Evolutionary conservation across 1,140 invertebrate species (phyloP).

Genomic region (Orchesella cincta): DNA sequence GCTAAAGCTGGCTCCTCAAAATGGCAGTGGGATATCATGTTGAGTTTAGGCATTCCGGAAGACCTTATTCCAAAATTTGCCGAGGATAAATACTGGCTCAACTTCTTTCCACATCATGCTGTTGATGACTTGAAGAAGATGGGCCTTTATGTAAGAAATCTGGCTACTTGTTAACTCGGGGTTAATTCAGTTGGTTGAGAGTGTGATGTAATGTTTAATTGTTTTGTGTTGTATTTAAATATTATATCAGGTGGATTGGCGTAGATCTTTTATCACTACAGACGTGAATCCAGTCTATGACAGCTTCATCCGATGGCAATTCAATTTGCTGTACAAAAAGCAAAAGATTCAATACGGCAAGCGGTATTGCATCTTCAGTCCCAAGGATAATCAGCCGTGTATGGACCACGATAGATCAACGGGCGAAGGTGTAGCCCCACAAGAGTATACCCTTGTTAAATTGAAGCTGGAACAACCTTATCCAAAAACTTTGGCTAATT

Average conservation of each 20-base stretch:
- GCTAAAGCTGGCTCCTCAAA: slow-evolving; percentile 87
- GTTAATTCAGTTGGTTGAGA: neutral
- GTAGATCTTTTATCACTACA: slow-evolving; percentile 95
- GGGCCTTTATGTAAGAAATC: slow-evolving; percentile 77
- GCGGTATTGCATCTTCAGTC: slow-evolving; percentile 95
- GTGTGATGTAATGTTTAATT: neutral
- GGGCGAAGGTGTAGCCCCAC: slow-evolving; percentile 96
- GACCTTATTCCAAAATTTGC: slow-evolving; percentile 93
- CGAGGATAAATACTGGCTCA: slow-evolving; percentile 86
- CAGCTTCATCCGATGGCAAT: slow-evolving; percentile 98
- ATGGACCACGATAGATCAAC: slow-evolving; percentile 97
- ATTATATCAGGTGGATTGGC: slow-evolving; percentile 72
- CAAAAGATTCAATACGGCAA: slow-evolving; percentile 97
- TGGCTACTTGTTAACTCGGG: neutral
- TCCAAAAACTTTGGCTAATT: slow-evolving; percentile 65
- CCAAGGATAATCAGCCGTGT: slow-evolving; percentile 95
- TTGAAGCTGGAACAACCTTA: slow-evolving; percentile 78
- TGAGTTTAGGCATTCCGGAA: slow-evolving; percentile 82
- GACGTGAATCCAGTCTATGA: slow-evolving; percentile 98
- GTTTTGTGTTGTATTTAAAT: slow-evolving; percentile 17
- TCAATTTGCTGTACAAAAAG: slow-evolving; percentile 78
- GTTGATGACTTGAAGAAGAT: slow-evolving; percentile 82
- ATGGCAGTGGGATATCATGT: slow-evolving; percentile 99
- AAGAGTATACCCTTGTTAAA: slow-evolving; percentile 98
- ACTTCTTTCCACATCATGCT: slow-evolving; percentile 92